Percentiles rank a stretch among this genome's conserved stretches.
phyloP scores from a whole-genome alignment of 2,113 vertebrate species.

The Chamaea fasciata region DNA sequence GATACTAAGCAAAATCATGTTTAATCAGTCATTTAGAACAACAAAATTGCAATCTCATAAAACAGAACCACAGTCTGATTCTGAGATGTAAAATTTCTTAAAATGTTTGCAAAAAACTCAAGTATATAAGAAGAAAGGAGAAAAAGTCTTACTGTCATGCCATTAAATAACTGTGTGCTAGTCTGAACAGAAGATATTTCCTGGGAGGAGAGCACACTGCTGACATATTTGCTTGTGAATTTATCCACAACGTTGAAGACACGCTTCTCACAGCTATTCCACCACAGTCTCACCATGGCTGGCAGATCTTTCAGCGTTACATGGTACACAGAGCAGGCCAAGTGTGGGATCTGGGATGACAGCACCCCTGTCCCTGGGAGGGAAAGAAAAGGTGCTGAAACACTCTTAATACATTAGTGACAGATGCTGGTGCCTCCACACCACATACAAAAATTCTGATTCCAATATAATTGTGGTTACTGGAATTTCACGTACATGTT shows the following conservation, averaged over 20 bases:
- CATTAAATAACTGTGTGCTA: slow-evolving; percentile 90
- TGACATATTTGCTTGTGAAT: slow-evolving; percentile 93
- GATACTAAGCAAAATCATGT: neutral
- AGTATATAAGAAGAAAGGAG: neutral
- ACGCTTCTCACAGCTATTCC: slow-evolving; percentile 96
- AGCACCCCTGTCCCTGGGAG: slow-evolving; percentile 70
- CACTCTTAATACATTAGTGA: neutral
- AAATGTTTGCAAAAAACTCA: neutral
- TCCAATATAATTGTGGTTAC: neutral
- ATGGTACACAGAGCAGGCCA: slow-evolving; percentile 93
- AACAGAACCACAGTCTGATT: neutral
- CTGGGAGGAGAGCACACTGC: slow-evolving; percentile 87
- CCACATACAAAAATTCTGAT: neutral
- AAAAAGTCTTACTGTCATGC: slow-evolving; percentile 83
- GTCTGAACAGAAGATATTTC: slow-evolving; percentile 92
- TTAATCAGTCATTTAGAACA: neutral
- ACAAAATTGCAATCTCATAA: neutral
- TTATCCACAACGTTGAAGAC: slow-evolving; percentile 88
- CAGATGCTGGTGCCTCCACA: neutral
- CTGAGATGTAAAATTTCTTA: neutral
- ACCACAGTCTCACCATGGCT: slow-evolving; percentile 96
- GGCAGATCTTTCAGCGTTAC: slow-evolving; percentile 91
- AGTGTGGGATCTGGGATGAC: slow-evolving; percentile 85
- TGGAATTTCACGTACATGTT: neutral
- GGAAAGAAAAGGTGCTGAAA: neutral